Percentiles rank a stretch among this genome's conserved stretches.
Evolutionary conservation across 2,888 invertebrate genomes (phyloP).

Genomic region (Drosophila sordidapex): DNA sequence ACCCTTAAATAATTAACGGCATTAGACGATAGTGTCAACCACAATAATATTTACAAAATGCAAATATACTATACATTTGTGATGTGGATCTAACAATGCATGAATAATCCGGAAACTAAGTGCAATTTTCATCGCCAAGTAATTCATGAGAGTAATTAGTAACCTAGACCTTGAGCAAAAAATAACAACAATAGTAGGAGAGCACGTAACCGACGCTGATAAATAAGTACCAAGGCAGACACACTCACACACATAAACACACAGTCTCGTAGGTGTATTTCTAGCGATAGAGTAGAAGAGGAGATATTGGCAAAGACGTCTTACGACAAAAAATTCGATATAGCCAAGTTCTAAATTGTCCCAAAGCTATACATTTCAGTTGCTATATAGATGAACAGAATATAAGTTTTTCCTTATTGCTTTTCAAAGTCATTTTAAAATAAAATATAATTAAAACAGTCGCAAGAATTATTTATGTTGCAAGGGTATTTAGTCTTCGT

Average conservation of each 20-base stretch:
- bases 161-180: background rate
- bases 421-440: background rate
- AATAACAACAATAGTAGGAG: background rate
- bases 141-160: background rate
- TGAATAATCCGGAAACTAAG: background rate
- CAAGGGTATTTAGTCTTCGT: background rate
- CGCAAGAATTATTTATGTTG: background rate
- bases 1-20: background rate
- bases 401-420: background rate
- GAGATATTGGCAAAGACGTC: background rate
- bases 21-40: background rate
- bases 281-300: background rate
- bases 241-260: no score
- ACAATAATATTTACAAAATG: background rate
- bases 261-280: background rate
- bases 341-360: background rate
- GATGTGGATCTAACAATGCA: background rate
- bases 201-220: background rate
- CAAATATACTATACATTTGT: background rate
- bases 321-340: background rate
- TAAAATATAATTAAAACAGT: background rate
- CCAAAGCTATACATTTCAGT: background rate
- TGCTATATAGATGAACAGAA: background rate
- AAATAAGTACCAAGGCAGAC: background rate
- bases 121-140: background rate